Conservation (phyloP, 2,888 invertebrate species). For the Cerastis leucographa region DNA sequence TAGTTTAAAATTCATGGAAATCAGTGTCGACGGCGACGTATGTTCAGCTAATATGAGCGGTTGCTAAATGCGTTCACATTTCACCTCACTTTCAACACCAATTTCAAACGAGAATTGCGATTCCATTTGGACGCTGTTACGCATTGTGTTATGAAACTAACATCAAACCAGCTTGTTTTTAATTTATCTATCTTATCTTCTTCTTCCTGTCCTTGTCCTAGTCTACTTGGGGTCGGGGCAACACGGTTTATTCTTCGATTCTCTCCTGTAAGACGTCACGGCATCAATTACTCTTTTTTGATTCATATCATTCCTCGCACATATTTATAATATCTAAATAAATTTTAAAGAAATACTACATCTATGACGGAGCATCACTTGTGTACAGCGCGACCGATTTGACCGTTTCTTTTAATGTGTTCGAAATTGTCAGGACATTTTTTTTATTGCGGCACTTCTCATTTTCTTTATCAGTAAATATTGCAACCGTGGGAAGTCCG, state of each 20-base stretch:
- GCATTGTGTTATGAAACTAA: constrained; percentile 5
- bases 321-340: neutral
- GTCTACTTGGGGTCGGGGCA: too few species aligned
- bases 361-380: neutral
- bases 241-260: too few species aligned
- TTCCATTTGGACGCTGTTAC: constrained; percentile 19
- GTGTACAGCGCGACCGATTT: neutral
- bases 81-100: constrained; percentile 24
- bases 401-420: neutral
- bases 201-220: too few species aligned
- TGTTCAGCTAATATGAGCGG: constrained; percentile 30
- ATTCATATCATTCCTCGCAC: too few species aligned
- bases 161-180: neutral
- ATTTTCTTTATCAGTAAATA: neutral
- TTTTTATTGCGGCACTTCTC: neutral
- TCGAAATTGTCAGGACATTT: neutral
- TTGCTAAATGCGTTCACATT: constrained; percentile 41
- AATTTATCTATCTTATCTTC: neutral
- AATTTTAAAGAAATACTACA: neutral
- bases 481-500: too few species aligned
- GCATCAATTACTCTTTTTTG: too few species aligned
- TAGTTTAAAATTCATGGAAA: constrained; percentile 43
- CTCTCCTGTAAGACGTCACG: too few species aligned
- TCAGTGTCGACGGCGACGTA: neutral
- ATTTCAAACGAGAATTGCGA: constrained; percentile 9